Percentiles rank a stretch among this genome's conserved stretches.
phyloP scores from a whole-genome alignment of 2,888 invertebrate species.

The Nomada flava region DNA sequence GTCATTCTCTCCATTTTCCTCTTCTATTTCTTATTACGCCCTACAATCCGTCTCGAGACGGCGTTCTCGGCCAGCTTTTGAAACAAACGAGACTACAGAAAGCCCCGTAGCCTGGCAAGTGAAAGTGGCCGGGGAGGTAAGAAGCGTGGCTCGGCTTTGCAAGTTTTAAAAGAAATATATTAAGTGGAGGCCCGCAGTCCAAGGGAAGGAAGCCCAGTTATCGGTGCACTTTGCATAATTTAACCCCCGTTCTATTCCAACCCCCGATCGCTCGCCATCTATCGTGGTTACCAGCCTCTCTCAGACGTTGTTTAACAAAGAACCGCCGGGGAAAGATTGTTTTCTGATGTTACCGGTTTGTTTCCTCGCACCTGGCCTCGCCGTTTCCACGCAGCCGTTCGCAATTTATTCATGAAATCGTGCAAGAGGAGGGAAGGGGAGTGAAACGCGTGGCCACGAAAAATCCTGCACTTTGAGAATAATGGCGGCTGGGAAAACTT shows the following conservation, averaged over 20 bases:
- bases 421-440: background rate
- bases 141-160: slow-evolving; percentile 47
- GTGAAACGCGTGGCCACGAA: slow-evolving; percentile 3
- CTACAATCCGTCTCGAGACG: slow-evolving; percentile 44
- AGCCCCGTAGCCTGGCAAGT: slow-evolving; percentile 31
- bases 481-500: background rate
- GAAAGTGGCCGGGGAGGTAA: slow-evolving; percentile 23
- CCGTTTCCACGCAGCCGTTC: background rate
- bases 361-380: slow-evolving; percentile 22
- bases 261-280: background rate
- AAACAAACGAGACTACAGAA: slow-evolving; percentile 62
- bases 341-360: slow-evolving; percentile 48
- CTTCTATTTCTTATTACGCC: slow-evolving; percentile 15
- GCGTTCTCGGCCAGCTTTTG: slow-evolving; percentile 41
- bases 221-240: slow-evolving; percentile 77
- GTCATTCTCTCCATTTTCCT: slow-evolving; percentile 5
- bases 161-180: slow-evolving; percentile 71
- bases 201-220: slow-evolving; percentile 69
- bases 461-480: background rate
- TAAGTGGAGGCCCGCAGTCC: background rate
- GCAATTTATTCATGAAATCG: slow-evolving; percentile 55
- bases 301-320: slow-evolving; percentile 39
- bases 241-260: slow-evolving; percentile 42
- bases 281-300: slow-evolving; percentile 28
- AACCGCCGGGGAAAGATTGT: slow-evolving; percentile 36